phyloP scores from a whole-genome alignment of 2,113 vertebrate species.

The Upupa epops region DNA sequence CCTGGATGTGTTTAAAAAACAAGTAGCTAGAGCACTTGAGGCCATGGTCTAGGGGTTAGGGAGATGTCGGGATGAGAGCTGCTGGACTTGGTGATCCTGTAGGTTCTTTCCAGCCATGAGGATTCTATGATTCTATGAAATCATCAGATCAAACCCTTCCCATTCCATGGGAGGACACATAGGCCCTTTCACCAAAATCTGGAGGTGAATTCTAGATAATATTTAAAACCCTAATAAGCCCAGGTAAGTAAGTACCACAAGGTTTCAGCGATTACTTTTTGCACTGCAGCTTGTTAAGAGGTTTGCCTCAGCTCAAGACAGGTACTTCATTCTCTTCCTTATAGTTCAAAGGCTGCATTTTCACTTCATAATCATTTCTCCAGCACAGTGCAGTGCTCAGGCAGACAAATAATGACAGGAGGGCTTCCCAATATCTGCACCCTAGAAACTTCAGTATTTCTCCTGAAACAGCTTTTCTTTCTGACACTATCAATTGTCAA shows the following conservation, averaged over 20 bases:
- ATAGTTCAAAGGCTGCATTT: background rate
- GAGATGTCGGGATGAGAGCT: too few relatives aligned
- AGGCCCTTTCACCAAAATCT: background rate
- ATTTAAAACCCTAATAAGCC: background rate
- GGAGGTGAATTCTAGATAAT: background rate
- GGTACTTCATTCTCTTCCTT: background rate
- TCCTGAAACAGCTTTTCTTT: background rate
- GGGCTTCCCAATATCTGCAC: background rate
- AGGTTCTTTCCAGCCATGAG: too few relatives aligned
- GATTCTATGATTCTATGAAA: too few relatives aligned
- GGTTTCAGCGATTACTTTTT: background rate
- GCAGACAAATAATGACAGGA: background rate
- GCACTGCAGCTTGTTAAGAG: background rate
- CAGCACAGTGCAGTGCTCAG: background rate
- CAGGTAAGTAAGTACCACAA: accelerated
- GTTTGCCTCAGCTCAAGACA: background rate
- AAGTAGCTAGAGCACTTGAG: too few relatives aligned
- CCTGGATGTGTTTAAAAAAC: too few relatives aligned
- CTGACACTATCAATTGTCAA: background rate
- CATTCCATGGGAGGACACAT: accelerated
- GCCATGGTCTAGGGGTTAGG: too few relatives aligned
- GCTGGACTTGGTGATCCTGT: too few relatives aligned
- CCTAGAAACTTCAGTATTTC: background rate
- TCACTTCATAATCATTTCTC: background rate
- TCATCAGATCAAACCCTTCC: background rate